Base-by-base conservation (phyloP, 2,797 vertebrate genomes). In the Enteromius trimaculatus region DNA sequence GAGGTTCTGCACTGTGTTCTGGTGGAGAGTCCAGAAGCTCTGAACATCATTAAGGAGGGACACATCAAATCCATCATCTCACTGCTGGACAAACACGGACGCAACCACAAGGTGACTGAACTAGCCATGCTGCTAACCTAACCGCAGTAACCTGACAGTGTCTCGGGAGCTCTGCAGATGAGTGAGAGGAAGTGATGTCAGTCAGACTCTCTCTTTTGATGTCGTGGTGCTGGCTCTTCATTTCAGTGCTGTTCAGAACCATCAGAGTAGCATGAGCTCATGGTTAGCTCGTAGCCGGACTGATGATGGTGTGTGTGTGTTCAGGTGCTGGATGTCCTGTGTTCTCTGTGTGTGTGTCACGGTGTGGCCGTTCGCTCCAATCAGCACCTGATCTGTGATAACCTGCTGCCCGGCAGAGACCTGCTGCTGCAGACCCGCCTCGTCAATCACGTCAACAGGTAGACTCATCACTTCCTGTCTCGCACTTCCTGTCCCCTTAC, bases 41-140 rank as follows among this genome's bases (percentile, higher is more conserved):
- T 99, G 55, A 99, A 99, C 90, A 97, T 98, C 87, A 98, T 99
- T 90, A 99, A 99, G 91, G 97, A 99, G 88, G 97, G 96, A 80
- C 97, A 99, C 89, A 98, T 99, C 91, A 98, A 97, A 87, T 98
- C 97, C 68, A 98, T 99, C 51, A 99, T 99, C 89, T 98, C 96
- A 42, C 94, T 99, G 81, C 91, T 99, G 89, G 97, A 98, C 89
- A 99, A 98, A 81, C 97, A 99, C 47, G 97, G 97, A 88, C 95
- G 97, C 89, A 99, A 99, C 88, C 96, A 98, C 91, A 99, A 98
- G 96, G 97, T 98, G 83, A 34, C 21, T 16, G 14, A 26, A 14
- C 11, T 62, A 62, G 58, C 13, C 23, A 26, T 23, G n/a, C n/a
- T n/a, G 51, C 47, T 17, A 49, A 17, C 47, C 16, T 17, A 49